Evolutionary conservation across 2,113 vertebrate genomes (phyloP).

Genomic region (Tricholaema leucomelas): DNA sequence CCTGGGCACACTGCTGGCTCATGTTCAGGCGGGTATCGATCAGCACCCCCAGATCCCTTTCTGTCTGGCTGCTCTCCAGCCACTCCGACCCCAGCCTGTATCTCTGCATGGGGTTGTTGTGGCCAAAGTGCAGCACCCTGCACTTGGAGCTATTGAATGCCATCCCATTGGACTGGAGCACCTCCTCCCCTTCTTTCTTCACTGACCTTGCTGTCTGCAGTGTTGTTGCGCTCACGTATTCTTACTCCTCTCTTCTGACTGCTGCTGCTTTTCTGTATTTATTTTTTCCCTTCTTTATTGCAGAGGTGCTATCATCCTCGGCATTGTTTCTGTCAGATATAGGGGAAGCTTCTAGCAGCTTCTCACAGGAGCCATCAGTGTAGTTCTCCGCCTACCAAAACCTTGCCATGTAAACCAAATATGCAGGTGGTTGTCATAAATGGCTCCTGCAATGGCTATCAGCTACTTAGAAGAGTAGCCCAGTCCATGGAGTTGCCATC

Average conservation of each 20-base stretch:
- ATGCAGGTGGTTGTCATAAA: neutral
- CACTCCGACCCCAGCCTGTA: too few relatives aligned
- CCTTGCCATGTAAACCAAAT: neutral
- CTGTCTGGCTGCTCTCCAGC: too few relatives aligned
- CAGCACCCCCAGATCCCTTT: too few relatives aligned
- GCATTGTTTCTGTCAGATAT: neutral
- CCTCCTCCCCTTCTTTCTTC: neutral
- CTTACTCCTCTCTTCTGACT: neutral
- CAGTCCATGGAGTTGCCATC: neutral
- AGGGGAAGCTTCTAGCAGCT: neutral
- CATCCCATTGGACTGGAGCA: too few relatives aligned
- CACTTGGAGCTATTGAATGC: too few relatives aligned
- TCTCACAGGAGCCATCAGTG: neutral
- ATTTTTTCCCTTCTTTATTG: neutral
- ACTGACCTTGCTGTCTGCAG: too few relatives aligned
- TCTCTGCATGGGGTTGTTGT: too few relatives aligned
- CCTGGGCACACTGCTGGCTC: too few relatives aligned
- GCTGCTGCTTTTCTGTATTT: neutral
- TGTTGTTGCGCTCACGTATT: neutral
- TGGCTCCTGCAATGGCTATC: neutral
- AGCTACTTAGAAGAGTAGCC: neutral
- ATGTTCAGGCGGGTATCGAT: too few relatives aligned
- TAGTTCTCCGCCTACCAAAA: neutral
- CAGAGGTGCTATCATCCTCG: neutral
- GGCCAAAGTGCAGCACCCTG: too few relatives aligned